A percentile compares a stretch with the other conserved stretches of the same genome.
Conservation (phyloP, 2,888 invertebrate genomes). For the Incurvaria masculella region DNA sequence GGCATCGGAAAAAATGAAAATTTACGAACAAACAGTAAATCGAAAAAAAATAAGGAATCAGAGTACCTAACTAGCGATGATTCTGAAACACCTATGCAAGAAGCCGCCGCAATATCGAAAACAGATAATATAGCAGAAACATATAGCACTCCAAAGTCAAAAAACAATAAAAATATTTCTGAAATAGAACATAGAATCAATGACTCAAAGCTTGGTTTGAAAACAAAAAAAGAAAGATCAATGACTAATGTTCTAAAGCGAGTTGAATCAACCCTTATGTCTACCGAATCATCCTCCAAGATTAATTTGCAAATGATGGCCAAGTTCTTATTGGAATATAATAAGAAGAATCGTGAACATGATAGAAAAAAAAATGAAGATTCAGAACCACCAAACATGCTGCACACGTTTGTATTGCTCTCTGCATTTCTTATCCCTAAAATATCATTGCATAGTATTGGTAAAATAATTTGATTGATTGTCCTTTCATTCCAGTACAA, state of each 20-base stretch:
- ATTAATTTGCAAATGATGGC: background rate
- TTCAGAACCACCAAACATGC: background rate
- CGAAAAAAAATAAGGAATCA: conserved; percentile 4
- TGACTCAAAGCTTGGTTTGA: background rate
- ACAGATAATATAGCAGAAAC: background rate
- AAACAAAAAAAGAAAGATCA: background rate
- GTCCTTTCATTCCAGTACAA: background rate
- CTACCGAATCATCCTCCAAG: background rate
- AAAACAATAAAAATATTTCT: too few relatives aligned
- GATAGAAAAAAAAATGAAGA: background rate
- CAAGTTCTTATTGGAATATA: too few relatives aligned
- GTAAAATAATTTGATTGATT: too few relatives aligned
- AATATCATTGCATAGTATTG: too few relatives aligned
- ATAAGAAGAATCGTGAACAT: background rate
- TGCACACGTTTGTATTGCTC: background rate
- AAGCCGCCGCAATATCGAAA: background rate
- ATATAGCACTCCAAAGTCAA: background rate
- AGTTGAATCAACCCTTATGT: background rate
- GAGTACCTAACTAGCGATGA: background rate
- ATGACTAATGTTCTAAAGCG: background rate
- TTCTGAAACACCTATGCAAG: background rate
- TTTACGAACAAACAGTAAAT: conserved; percentile 17
- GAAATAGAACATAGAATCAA: background rate
- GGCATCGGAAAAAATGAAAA: conserved; percentile 17
- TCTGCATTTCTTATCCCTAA: too few relatives aligned